These are phyloP conservation scores for Leptinotarsa peninsularis DNA, from an alignment of 2,888 invertebrate genomes.

Conservation along the genomic window DNA sequence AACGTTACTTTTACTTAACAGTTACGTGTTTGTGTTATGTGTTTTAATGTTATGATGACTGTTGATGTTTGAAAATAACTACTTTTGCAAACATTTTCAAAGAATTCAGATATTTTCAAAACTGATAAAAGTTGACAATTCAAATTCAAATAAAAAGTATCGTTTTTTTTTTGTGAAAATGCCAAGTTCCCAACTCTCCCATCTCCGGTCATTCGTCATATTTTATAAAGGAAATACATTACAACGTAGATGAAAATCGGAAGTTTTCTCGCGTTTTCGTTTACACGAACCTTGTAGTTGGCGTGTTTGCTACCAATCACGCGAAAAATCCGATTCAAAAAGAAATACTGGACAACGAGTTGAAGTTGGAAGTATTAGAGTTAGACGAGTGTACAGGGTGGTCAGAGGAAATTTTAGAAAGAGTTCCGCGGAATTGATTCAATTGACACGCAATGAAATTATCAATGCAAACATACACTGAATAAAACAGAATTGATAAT, in stretches of 20 bases:
- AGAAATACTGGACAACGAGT: constrained; percentile 37
- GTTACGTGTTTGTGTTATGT: too few species aligned
- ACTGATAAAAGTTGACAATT: too few species aligned
- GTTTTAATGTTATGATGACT: too few species aligned
- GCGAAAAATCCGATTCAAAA: constrained; percentile 23
- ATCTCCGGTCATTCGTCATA: not conserved
- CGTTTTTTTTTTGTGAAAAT: not conserved
- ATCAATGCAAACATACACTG: not conserved
- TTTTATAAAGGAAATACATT: not conserved
- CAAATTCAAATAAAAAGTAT: too few species aligned
- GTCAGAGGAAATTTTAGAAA: not conserved
- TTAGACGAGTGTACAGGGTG: constrained; percentile 32
- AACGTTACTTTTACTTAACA: too few species aligned
- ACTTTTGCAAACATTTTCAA: too few species aligned
- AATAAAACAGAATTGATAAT: too few species aligned
- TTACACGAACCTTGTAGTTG: not conserved
- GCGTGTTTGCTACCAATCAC: not conserved
- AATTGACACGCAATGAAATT: not conserved
- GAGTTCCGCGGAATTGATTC: too few species aligned
- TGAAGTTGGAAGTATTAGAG: constrained; percentile 35
- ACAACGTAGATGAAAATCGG: not conserved
- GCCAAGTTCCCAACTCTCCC: not conserved
- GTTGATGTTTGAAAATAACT: too few species aligned
- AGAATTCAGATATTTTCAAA: too few species aligned
- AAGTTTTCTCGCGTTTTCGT: constrained; percentile 19